Evolutionary conservation across 2,888 invertebrate species (phyloP).

Genomic region (Sussaba pulchella): DNA sequence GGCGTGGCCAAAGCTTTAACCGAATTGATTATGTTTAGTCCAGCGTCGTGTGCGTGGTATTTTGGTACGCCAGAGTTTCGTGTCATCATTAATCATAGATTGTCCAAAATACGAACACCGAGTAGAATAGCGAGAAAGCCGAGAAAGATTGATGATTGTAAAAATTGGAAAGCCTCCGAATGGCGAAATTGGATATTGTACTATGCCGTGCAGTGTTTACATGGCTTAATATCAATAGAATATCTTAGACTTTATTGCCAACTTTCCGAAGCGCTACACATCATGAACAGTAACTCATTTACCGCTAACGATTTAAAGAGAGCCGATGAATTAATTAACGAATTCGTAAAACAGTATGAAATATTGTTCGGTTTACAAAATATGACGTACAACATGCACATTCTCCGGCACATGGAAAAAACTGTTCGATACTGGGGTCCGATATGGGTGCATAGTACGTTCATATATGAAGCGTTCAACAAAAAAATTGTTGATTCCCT

Average conservation of each 20-base stretch:
- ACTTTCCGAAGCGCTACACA: not conserved
- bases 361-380: not conserved
- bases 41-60: not conserved
- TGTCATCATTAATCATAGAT: not conserved
- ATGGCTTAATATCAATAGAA: not conserved
- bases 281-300: not conserved
- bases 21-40: not conserved
- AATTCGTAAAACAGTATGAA: not conserved
- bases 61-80: not conserved
- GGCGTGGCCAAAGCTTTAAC: constrained; percentile 44
- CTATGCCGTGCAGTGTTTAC: too few relatives aligned
- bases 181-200: too few relatives aligned
- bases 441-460: constrained; percentile 22
- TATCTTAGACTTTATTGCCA: not conserved
- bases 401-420: not conserved
- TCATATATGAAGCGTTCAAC: constrained; percentile 15
- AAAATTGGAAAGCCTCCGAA: constrained; percentile 23
- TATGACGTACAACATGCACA: constrained; percentile 7
- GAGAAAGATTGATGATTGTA: not conserved
- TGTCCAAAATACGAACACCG: constrained; percentile 26
- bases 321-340: not conserved
- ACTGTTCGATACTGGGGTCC: constrained; percentile 16
- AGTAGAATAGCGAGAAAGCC: not conserved
- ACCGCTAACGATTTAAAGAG: not conserved
- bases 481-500: constrained; percentile 3